A percentile compares a stretch with the other conserved stretches of the same genome.
Evolutionary conservation across 2,113 vertebrate genomes (phyloP).

Genomic region (Pelecanus crispus): DNA sequence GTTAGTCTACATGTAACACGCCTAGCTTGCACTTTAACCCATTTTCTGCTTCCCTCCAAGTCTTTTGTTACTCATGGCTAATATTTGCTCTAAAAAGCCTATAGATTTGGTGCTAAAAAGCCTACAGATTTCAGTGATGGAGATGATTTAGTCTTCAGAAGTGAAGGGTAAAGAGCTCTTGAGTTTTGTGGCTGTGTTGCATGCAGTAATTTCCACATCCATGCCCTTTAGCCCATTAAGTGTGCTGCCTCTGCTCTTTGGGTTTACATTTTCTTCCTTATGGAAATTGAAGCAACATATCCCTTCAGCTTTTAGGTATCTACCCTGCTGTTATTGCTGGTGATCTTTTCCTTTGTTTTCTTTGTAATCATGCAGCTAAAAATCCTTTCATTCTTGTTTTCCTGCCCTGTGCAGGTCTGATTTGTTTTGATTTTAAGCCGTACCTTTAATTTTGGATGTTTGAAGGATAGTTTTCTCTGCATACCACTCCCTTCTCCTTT

Average conservation of each 20-base stretch:
- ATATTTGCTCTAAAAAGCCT: not conserved
- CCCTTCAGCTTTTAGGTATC: not conserved
- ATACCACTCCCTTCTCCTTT: not conserved
- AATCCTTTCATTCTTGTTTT: not conserved
- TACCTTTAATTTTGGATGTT: not conserved
- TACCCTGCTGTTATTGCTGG: not conserved
- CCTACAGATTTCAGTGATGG: not conserved
- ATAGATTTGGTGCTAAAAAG: not conserved
- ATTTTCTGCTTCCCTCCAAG: not conserved
- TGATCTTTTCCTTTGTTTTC: not conserved
- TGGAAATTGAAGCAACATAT: not conserved
- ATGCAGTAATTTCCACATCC: not conserved
- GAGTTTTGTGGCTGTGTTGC: not conserved
- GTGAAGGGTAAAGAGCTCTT: not conserved
- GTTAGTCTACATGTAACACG: not conserved
- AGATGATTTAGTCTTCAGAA: not conserved
- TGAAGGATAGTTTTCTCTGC: not conserved
- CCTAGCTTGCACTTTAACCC: not conserved
- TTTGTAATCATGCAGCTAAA: not conserved
- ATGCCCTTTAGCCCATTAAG: not conserved
- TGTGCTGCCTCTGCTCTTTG: not conserved
- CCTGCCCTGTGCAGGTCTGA: not conserved
- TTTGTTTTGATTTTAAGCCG: not conserved
- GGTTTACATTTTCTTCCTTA: not conserved
- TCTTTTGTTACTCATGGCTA: not conserved